Evolutionary conservation across 2,888 invertebrate genomes (phyloP).

Genomic region (Volucella inflata): DNA sequence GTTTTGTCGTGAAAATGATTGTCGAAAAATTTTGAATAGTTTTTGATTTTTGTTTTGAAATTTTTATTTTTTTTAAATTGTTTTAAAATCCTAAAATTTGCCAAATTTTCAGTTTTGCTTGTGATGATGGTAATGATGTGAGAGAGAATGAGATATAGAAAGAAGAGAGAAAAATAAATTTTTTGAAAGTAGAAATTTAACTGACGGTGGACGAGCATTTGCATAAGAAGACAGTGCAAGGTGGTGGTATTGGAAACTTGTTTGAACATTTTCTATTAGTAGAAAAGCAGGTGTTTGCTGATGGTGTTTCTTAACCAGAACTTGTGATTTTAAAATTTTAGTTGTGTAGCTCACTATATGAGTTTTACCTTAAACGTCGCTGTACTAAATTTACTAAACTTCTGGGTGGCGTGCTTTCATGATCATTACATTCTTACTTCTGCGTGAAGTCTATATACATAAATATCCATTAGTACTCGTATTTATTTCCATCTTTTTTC

Average conservation of each 20-base stretch:
- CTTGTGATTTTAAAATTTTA: no score
- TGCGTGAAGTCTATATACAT: no score
- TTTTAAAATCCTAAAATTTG: conserved; percentile 55
- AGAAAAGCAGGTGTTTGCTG: no score
- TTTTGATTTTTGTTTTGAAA: conserved; percentile 6
- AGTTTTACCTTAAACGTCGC: no score
- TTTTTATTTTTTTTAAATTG: not conserved
- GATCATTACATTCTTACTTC: no score
- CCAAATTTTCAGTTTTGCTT: conserved; percentile 63
- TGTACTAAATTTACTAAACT: no score
- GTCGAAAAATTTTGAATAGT: conserved; percentile 73
- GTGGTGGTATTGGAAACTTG: conserved; percentile 13
- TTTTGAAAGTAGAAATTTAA: conserved; percentile 42
- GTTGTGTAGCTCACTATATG: no score
- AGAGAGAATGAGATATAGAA: conserved; percentile 61
- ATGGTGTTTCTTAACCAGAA: no score
- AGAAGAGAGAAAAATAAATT: conserved; percentile 34
- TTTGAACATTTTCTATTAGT: conserved; percentile 31
- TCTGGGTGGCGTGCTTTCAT: no score
- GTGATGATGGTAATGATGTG: conserved; percentile 67
- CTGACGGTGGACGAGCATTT: conserved; percentile 23
- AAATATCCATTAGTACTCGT: no score
- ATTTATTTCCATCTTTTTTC: no score
- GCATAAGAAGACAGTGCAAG: conserved; percentile 31
- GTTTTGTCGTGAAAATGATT: conserved; percentile 73